phyloP scores from a whole-genome alignment of 2,888 invertebrate genomes.

The Beris morrisii region DNA sequence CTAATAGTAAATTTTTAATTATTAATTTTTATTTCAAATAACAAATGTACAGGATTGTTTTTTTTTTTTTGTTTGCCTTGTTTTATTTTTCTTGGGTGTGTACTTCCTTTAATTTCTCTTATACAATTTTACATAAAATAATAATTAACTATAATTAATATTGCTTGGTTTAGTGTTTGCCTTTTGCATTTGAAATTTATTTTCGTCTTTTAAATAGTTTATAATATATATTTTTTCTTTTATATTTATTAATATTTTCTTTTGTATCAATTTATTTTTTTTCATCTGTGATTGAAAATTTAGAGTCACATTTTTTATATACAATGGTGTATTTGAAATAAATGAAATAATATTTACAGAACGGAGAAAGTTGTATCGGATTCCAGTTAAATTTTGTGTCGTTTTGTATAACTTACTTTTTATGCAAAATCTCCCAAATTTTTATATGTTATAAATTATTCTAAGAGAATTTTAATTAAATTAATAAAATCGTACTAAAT shows the following conservation, averaged over 20 bases:
- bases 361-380: no score
- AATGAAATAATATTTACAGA: no score
- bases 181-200: conserved; percentile 9
- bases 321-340: neutral
- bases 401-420: no score
- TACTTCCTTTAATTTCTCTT: conserved; percentile 9
- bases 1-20: conserved; percentile 12
- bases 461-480: no score
- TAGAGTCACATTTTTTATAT: neutral
- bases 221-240: neutral
- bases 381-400: no score
- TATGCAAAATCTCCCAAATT: no score
- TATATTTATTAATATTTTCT: neutral
- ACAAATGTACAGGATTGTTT: conserved; percentile 32
- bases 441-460: no score
- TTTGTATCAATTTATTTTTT: conserved; percentile 30
- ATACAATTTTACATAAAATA: conserved; percentile 17
- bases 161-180: conserved; percentile 27
- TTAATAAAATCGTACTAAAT: no score
- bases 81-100: conserved; percentile 7
- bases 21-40: conserved; percentile 32
- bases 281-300: conserved; percentile 2
- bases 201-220: conserved; percentile 9
- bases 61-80: conserved; percentile 10
- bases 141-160: conserved; percentile 33